These are phyloP conservation scores for Drosophila anomalata DNA, from an alignment of 2,888 invertebrate species.

Conservation along the genomic window DNA sequence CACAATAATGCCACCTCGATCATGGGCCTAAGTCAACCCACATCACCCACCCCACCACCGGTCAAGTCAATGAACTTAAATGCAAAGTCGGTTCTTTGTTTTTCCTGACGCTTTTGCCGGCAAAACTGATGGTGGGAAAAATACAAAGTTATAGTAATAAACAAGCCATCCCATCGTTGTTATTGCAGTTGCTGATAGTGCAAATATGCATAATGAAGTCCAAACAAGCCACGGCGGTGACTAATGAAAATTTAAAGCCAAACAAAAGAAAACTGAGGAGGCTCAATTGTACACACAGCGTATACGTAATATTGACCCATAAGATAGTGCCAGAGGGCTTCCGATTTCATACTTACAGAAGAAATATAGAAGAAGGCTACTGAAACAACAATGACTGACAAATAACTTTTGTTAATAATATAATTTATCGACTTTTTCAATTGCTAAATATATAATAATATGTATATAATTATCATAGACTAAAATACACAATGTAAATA, in stretches of 20 bases:
- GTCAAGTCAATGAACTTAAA: slow-evolving; percentile 63
- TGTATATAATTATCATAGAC: slow-evolving; percentile 53
- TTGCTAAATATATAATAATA: slow-evolving; percentile 69
- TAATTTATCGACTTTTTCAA: slow-evolving; percentile 64
- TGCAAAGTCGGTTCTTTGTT: slow-evolving; percentile 47
- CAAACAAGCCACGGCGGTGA: slow-evolving; percentile 37
- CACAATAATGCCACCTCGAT: slow-evolving; percentile 23
- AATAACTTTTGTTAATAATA: slow-evolving; percentile 56
- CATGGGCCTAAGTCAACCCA: neutral
- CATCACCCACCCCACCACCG: slow-evolving; percentile 2
- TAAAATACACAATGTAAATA: slow-evolving; percentile 57
- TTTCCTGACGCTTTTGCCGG: slow-evolving; percentile 36
- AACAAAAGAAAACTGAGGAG: neutral
- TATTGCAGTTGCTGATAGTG: slow-evolving; percentile 58
- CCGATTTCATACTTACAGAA: neutral
- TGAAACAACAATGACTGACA: too few relatives aligned
- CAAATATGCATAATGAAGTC: slow-evolving; percentile 61
- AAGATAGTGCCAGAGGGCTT: slow-evolving; percentile 1
- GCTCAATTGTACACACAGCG: slow-evolving; percentile 8
- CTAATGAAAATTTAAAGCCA: slow-evolving; percentile 16
- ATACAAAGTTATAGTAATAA: slow-evolving; percentile 30
- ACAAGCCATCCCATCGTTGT: slow-evolving; percentile 48
- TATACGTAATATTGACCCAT: slow-evolving; percentile 32
- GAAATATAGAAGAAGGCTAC: too few relatives aligned
- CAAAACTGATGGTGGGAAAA: slow-evolving; percentile 41